These are phyloP conservation scores for Stichodactyla mertensii DNA, from an alignment of 64 coral and sea anemone species.

Conservation along the genomic window DNA sequence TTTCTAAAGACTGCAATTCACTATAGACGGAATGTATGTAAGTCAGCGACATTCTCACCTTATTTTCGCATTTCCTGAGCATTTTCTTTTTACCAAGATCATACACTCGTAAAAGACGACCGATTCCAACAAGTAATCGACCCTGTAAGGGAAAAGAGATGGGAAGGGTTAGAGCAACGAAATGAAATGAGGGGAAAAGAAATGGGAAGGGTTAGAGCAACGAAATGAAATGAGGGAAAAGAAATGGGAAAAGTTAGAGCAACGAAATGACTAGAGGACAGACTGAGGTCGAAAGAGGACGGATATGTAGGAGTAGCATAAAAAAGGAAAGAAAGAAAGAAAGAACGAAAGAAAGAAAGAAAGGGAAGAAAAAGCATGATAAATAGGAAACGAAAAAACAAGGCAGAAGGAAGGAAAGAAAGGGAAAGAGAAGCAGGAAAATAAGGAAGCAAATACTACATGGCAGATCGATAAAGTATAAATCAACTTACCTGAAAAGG, in stretches of 20 bases:
- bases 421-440: too few species aligned
- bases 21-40: background rate
- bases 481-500: conserved; percentile 75
- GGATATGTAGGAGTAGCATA: background rate
- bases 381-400: background rate
- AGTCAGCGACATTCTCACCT: conserved; percentile 29
- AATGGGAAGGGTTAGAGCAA: background rate
- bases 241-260: background rate
- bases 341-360: background rate
- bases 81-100: conserved; percentile 96
- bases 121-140: conserved; percentile 80
- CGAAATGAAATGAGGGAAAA: too few species aligned
- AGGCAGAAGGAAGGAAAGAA: too few species aligned
- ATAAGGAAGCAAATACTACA: too few species aligned
- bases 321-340: background rate
- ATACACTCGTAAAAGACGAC: conserved; percentile 81
- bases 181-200: background rate
- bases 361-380: background rate
- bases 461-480: too few species aligned
- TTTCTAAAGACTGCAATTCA: too few species aligned
- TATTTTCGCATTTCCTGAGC: conserved; percentile 97
- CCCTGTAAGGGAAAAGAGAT: background rate
- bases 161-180: background rate
- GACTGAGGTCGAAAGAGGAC: too few species aligned
- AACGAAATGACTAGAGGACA: background rate